Base-by-base conservation (phyloP, 2,113 vertebrate species). In the Apaloderma vittatum region DNA sequence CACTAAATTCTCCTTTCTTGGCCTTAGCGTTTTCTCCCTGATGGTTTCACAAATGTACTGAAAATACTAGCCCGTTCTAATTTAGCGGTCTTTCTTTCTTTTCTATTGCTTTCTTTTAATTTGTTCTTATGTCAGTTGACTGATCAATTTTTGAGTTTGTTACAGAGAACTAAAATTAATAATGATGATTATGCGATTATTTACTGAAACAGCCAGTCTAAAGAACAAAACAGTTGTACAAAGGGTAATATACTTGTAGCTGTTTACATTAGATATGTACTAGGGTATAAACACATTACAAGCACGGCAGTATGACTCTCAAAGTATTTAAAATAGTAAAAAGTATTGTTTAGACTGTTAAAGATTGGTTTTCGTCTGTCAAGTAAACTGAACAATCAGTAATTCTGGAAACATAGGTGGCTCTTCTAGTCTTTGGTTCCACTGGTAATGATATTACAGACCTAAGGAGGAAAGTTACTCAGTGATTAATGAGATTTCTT, bases 401-500 rank as follows among this genome's bases (percentile, higher is more conserved):
- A 86, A 68, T 72, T 51, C 83, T 86, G 52, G 54, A 85, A 86
- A 91, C 24, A 63, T 1, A 68, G 61, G 49, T 62, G 49, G 80
- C 36, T 86, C 30, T 94, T 66, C 26, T 67, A 80, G 43, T 40
- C 55, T 62, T 93, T 83, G 66, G 21, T 91, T 95, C 59, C n/a
- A 62, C 18, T 92, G 82, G 86, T 92, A 96, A 92, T 82, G 27
- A 82, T 65, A 93, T 68, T 89, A 70, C 43, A 58, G 67, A 55
- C 34, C 59, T 94, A 87, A 83, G 73, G 20, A 91, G 45, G 46
- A 73, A 79, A 96, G 54, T 55, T 91, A 91, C 94, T 95, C 66
- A 93, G 76, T 12, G 23, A 94, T 61, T 93, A 96, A 95, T 68
- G 14, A 94, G 73, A 92, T 86, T 91, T n/a, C 22, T 80, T 77